A percentile compares a stretch with the other conserved stretches of the same genome.
Evolutionary conservation across 2,797 vertebrate genomes (phyloP).

Genomic region (Heterohyrax brucei): DNA sequence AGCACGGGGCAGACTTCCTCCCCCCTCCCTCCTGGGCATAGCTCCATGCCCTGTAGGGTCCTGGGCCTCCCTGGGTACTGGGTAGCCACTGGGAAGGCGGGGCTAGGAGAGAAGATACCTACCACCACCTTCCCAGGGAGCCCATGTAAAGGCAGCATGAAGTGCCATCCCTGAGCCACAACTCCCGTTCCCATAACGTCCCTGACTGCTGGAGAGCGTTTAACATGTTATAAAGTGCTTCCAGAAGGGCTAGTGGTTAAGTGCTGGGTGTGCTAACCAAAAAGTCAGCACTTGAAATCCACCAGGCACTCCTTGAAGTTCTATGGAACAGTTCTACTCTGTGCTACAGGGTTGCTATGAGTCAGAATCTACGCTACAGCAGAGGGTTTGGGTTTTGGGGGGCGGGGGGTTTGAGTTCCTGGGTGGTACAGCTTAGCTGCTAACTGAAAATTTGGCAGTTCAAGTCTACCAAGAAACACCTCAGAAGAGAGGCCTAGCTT

Average conservation of each 20-base stretch:
- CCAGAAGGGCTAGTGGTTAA: neutral
- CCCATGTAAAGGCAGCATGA: neutral
- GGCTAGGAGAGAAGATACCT: neutral
- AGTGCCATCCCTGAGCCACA: neutral
- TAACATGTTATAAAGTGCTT: neutral
- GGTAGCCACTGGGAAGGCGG: neutral
- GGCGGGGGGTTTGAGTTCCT: too few relatives aligned
- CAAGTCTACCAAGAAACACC: neutral
- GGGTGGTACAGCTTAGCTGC: too few relatives aligned
- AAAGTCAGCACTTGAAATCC: too few relatives aligned
- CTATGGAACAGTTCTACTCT: too few relatives aligned
- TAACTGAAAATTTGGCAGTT: neutral
- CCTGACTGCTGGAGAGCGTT: neutral
- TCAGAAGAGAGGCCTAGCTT: neutral
- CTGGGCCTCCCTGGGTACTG: neutral
- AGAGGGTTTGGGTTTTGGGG: too few relatives aligned
- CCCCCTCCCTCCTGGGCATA: neutral
- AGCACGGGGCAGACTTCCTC: neutral
- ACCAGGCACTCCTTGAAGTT: too few relatives aligned
- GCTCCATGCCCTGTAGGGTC: neutral
- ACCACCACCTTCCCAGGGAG: neutral
- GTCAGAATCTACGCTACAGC: too few relatives aligned
- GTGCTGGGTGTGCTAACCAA: too few relatives aligned
- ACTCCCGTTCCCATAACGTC: neutral
- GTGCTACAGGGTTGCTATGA: too few relatives aligned